Evolutionary conservation across 2,797 vertebrate genomes (phyloP).

Genomic region (Galagoides demidoff): DNA sequence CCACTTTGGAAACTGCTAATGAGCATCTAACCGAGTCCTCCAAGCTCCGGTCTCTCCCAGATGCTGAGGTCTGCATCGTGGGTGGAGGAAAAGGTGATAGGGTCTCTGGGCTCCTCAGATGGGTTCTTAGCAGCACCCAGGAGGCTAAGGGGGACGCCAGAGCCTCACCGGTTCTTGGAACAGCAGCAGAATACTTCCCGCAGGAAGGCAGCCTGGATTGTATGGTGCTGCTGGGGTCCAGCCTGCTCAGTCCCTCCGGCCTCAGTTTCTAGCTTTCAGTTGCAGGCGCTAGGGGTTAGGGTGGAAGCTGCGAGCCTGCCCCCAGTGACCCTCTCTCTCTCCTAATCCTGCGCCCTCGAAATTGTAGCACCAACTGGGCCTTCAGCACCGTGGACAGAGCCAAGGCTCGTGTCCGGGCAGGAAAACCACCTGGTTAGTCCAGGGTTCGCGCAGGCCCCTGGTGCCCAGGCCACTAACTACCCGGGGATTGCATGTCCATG

Average conservation of each 20-base stretch:
- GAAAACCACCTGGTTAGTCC: fast-evolving
- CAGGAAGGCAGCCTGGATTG: slow-evolving; percentile 23
- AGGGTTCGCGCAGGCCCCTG: background rate
- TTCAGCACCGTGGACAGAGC: slow-evolving; percentile 81
- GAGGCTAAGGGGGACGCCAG: background rate
- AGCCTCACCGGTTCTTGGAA: slow-evolving; percentile 2
- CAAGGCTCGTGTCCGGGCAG: fast-evolving
- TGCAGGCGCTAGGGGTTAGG: background rate
- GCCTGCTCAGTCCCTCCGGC: background rate
- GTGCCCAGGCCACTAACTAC: background rate
- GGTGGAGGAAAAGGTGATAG: background rate
- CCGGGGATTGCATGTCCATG: background rate
- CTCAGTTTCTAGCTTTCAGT: background rate
- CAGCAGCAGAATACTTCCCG: background rate
- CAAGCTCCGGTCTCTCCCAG: background rate
- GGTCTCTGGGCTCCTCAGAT: slow-evolving; percentile 41
- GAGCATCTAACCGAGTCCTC: background rate
- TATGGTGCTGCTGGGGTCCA: background rate
- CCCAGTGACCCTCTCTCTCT: background rate
- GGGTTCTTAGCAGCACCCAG: slow-evolving; percentile 34
- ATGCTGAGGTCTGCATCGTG: background rate
- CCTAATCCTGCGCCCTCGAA: background rate
- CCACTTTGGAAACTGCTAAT: slow-evolving; percentile 52
- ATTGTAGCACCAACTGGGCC: background rate
- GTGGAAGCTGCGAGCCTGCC: background rate